Evolutionary conservation across 2,888 invertebrate genomes (phyloP), one percentile per base, ranked within the genome.

Genomic region (Ennomos quercinarius): DNA sequence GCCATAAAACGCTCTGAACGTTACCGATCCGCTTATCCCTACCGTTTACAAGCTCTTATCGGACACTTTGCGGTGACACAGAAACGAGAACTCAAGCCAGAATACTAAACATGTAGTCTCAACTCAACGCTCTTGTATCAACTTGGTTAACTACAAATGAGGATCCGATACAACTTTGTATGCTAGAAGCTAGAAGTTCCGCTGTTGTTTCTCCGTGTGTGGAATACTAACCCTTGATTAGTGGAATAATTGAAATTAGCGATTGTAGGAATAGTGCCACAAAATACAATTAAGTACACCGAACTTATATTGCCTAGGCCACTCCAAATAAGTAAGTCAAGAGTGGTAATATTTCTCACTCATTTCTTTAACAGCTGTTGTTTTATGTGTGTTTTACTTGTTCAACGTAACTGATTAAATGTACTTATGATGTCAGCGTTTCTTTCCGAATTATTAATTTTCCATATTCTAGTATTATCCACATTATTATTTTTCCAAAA

Each of bases 11-110:
- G 44, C 53, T 53, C 36, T 37, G 34, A 39, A 13, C 40, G 58
- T 49, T 41, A 49, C 48, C 27, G 48, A 44, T 48, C 58, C 37
- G 43, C 49, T 49, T 59, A 53, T 48, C 53, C 53, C 43, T 10
- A 40, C 47, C 52, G 42, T 53, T 44, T 53, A 49, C 49, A 53
- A 44, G 43, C 49, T 39, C 48, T 53, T 59, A 59, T 59, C 58
- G 41, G 40, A 48, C 48, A 49, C 36, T 53, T 57, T 37, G 40
- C 41, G 53, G 53, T 35, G 53, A 49, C 49, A 41, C 27, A 48
- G 48, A 41, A 44, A 53, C 27, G 36, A 40, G 27, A 17, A 36
- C 8, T 46, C 48, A 17, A 42, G 8, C 54, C 38, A 42, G 49
- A 49, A 49, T 49, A 49, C 10, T 40, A 41, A 49, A 5, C 17